These are phyloP conservation scores for Artemisiospiza belli DNA, from an alignment of 2,113 vertebrate genomes.

Conservation along the genomic window DNA sequence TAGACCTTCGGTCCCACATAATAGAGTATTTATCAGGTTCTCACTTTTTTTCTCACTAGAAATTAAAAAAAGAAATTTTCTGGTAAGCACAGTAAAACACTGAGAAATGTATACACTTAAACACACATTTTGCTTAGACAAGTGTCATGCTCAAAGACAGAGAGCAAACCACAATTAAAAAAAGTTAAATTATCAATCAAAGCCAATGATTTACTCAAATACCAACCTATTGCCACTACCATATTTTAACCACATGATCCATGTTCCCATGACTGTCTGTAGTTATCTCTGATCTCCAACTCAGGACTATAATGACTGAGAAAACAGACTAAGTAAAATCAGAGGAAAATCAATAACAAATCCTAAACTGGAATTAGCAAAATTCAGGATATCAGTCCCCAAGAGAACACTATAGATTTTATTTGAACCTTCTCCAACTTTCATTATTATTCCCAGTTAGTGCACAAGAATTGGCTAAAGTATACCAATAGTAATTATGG, in stretches of 20 bases:
- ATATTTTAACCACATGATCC: neutral
- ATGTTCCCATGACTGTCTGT: neutral
- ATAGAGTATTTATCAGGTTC: neutral
- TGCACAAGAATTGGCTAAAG: neutral
- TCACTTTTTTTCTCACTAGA: neutral
- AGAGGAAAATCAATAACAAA: neutral
- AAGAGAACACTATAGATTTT: neutral
- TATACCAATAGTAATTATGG: neutral
- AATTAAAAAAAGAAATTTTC: neutral
- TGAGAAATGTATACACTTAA: neutral
- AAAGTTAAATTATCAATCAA: neutral
- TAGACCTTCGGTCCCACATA: neutral
- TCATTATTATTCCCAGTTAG: neutral
- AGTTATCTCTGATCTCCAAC: neutral
- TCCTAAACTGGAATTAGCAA: neutral
- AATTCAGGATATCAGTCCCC: neutral
- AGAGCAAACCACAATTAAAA: neutral
- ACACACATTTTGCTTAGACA: neutral
- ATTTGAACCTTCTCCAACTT: neutral
- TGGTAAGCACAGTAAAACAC: neutral
- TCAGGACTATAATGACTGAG: neutral
- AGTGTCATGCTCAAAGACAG: neutral
- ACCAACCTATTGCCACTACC: neutral
- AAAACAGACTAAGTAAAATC: neutral
- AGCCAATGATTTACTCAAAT: neutral